A percentile compares a stretch with the other conserved stretches of the same genome.
These are phyloP conservation scores for Rhinatrema bivittatum DNA, from an alignment of 2,797 vertebrate species.

Conservation along the genomic window DNA sequence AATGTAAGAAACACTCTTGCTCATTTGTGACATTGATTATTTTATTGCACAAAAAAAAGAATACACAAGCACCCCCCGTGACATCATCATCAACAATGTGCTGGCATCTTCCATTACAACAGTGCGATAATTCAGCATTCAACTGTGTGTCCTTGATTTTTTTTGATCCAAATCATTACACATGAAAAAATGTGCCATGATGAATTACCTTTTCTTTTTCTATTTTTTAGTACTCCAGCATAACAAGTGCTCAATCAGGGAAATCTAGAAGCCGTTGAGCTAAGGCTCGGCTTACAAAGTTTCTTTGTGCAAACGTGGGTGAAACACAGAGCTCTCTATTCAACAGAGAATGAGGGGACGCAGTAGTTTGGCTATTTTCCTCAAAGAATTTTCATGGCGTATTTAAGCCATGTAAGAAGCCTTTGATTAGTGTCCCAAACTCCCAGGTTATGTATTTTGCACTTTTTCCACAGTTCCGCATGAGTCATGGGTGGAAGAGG, in stretches of 20 bases:
- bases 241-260: not conserved
- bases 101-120: no score
- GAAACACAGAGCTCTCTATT: slow-evolving; percentile 30
- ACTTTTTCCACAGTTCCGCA: not conserved
- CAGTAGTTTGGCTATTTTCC: slow-evolving; percentile 5
- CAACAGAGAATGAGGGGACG: slow-evolving; percentile 15
- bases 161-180: no score
- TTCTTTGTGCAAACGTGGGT: slow-evolving; percentile 21
- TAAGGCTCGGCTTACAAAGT: slow-evolving; percentile 19
- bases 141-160: no score
- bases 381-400: not conserved
- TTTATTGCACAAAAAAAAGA: no score
- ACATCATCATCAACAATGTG: no score
- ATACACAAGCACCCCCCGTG: no score
- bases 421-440: not conserved
- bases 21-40: no score
- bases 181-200: not conserved
- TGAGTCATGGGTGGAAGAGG: not conserved
- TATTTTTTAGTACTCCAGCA: no score
- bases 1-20: no score
- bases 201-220: no score
- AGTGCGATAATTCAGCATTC: no score
- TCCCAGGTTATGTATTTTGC: not conserved
- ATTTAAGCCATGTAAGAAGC: not conserved
- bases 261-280: slow-evolving; percentile 5